Evolutionary conservation across 2,888 invertebrate species (phyloP), one percentile per base, ranked within the genome.

Genomic region (Dasypogon diadema): DNA sequence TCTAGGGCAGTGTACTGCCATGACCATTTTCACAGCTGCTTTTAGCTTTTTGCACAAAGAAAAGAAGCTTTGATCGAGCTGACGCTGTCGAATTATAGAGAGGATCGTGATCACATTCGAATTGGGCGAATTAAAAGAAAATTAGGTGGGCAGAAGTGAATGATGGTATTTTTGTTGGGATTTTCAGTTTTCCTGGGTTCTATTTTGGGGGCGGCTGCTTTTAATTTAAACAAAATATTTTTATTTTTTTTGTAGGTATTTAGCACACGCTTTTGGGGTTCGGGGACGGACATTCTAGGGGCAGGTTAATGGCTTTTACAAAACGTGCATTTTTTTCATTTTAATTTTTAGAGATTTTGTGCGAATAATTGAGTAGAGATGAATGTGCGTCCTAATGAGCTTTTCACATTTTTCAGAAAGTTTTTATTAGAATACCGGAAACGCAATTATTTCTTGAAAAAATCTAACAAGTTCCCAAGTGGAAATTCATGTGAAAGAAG

Each of bases 1-100:
- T 42, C 58, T 63, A 63, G 63, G 63, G 63, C 63, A 63, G 63
- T 63, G 63, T 21, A 63, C 63, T 63, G 37, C 63, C 63, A 63
- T 63, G 63, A 63, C 63, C 63, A 34, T 48, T 48, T 48, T 16
- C 48, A 48, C 30, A 5, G 30, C 4, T 8, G 8, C 3, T 5
- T 5, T 30, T 30, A 30, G 30, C 30, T n/a, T n/a, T n/a, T n/a
- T n/a, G n/a, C n/a, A n/a, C n/a, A n/a, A n/a, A n/a, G n/a, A n/a
- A n/a, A n/a, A n/a, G n/a, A n/a, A 30, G 58, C 34, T 2, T 30
- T 14, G 30, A 34, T 58, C 58, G 30, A 16, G n/a, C n/a, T n/a
- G n/a, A n/a, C n/a, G n/a, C n/a, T n/a, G n/a, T n/a, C n/a, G n/a
- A n/a, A n/a, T n/a, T n/a, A n/a, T n/a, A n/a, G n/a, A n/a, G n/a